Evolutionary conservation across 2,113 vertebrate genomes (phyloP).

Genomic region (Hippocampus guttulatus): DNA sequence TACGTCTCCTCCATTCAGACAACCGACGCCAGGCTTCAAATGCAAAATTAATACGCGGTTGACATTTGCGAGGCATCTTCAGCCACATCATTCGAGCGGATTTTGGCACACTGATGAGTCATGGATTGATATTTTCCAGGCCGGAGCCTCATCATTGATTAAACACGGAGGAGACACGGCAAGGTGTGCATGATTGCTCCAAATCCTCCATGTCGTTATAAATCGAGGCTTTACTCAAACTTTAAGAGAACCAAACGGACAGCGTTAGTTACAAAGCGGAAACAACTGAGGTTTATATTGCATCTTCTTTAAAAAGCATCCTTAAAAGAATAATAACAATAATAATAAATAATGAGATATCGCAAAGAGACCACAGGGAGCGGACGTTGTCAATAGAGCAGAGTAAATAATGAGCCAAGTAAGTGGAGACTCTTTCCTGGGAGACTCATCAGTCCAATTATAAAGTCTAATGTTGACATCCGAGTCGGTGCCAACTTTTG

Average conservation of each 20-base stretch:
- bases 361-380: conserved; percentile 29
- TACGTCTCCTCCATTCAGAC: conserved; percentile 1
- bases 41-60: neutral
- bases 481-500: conserved; percentile 9
- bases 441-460: conserved; percentile 22
- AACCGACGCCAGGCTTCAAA: neutral
- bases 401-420: conserved; percentile 50
- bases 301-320: neutral
- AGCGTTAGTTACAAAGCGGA: neutral
- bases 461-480: conserved; percentile 16
- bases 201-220: neutral
- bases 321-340: neutral
- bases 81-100: neutral
- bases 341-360: neutral
- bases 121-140: neutral
- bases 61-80: neutral
- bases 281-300: neutral
- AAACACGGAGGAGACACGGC: neutral
- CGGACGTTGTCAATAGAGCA: conserved; percentile 50
- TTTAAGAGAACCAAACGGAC: neutral
- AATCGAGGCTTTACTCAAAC: neutral
- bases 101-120: neutral
- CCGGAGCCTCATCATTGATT: neutral
- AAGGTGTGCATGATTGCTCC: neutral
- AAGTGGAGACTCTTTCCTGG: conserved; percentile 21